Evolutionary conservation across 2,888 invertebrate species (phyloP), one percentile per base, ranked within the genome.

Genomic region (Caradrina clavipalpis): DNA sequence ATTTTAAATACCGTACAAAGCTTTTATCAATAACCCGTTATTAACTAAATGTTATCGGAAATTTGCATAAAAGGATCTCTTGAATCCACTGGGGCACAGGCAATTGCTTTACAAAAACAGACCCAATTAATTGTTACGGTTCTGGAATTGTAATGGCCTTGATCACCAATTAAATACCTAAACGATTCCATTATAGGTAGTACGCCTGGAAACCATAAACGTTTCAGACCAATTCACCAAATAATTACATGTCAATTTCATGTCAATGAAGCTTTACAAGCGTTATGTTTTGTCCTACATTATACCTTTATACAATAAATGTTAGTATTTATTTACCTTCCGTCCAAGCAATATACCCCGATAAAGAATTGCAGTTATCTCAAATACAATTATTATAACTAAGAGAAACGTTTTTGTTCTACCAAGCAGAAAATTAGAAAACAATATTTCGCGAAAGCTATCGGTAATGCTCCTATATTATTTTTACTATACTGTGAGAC

Each of bases 31-130:
- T 49, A 65, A 2, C n/a, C 47, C n/a, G 6, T 19, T 22, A 21
- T 10, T 57, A 57, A 56, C 5, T n/a, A 51, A 60, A 39, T 62
- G 26, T 35, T 53, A 39, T 21, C 15, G 8, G 49, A 22, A 13
- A 70, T 70, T 70, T 74, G 42, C 76, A 58, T 54, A 57, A 72
- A 75, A 77, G 47, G 60, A 35, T 72, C 13, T 13, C 31, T 51
- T 42, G 31, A 59, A 21, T 21, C n/a, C 19, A 54, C 11, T 15
- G 19, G 45, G 45, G 45, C 17, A 17, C 4, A 2, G 26, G 13
- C 22, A 53, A 55, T 76, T 59, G 45, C 17, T 64, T 64, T 11
- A 56, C 59, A 77, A 66, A 75, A 65, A 77, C 55, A 71, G 47
- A 70, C 55, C 15, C 49, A 69, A 69, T 51, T 35, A 47, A 64